Base-by-base conservation (phyloP, 2,797 vertebrate genomes). In the Chaenodraco wilsoni region DNA sequence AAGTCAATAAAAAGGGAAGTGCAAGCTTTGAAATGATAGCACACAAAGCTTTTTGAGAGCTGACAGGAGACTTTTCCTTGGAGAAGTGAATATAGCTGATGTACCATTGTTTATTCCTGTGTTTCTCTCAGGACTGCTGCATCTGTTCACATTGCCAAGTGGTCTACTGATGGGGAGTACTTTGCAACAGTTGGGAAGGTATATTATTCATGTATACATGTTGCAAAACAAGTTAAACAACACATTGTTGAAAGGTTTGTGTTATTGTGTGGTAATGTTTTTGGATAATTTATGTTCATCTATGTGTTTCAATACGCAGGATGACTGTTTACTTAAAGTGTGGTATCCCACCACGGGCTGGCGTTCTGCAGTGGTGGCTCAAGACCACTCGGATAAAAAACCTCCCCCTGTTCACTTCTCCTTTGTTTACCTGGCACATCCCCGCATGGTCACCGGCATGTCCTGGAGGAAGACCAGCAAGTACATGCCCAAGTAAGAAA, bases 391-490 rank as follows among this genome's bases (percentile, higher is more conserved):
- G 3, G 97, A 98, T 74, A 95, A 95, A 87, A 97, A 94, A 76
- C 78, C 91, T 10, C 56, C 82, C 0, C 79, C 85, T 16, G 89
- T 96, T 70, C 88, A 96, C 89, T 99, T 97, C 94, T 99, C 97
- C 21, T 99, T 99, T 91, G 93, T 99, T 72, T 99, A 99, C 91
- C 91, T 99, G 93, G 96, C 98, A 65, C 98, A 99, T 89, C 98
- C 98, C 86, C 96, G 97, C 84, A 96, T 97, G 0, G 95, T 99
- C 83, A 98, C 96, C 51, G 95, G 96, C 27, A 95, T 99, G 95
- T 97, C 97, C 17, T 99, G 98, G 98, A 96, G 98, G 89, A 99
- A 99, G 88, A 98, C 96, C 65, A 99, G 98, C 94, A 97, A 96
- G 87, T 97, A 96, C 79, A 96, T 98, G 96, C 96, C 97, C 84